phyloP scores from a whole-genome alignment of 2,113 vertebrate genomes.

The Glaucomys volans region DNA sequence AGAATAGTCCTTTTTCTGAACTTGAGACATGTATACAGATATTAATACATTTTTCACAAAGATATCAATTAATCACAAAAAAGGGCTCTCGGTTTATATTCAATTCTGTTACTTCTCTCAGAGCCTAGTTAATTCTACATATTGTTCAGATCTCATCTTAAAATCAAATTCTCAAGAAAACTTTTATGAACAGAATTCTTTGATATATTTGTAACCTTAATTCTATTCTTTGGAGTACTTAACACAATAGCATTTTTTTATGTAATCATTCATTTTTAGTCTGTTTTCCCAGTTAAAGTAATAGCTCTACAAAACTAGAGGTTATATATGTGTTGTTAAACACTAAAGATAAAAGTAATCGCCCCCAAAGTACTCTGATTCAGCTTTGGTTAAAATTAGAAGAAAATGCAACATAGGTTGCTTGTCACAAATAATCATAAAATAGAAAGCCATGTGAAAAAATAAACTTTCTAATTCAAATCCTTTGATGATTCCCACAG shows the following conservation, averaged over 20 bases:
- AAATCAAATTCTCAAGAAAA: constrained; percentile 28
- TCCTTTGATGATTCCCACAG: background rate
- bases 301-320: constrained; percentile 10
- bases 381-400: constrained; percentile 22
- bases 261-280: background rate
- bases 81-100: background rate
- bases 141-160: constrained; percentile 21
- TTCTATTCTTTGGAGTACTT: background rate
- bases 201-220: background rate
- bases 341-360: constrained; percentile 30
- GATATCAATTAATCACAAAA: background rate
- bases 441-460: background rate
- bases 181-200: background rate
- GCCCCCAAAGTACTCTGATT: background rate
- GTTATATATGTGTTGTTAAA: background rate
- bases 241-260: background rate
- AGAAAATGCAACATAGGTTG: background rate
- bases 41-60: background rate
- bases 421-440: background rate
- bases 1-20: background rate
- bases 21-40: background rate
- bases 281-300: constrained; percentile 1
- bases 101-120: background rate
- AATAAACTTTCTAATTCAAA: background rate
- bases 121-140: background rate